Evolutionary conservation across 2,888 invertebrate genomes (phyloP), one percentile per base, ranked within the genome.

Genomic region (Xestia rhomboidea): DNA sequence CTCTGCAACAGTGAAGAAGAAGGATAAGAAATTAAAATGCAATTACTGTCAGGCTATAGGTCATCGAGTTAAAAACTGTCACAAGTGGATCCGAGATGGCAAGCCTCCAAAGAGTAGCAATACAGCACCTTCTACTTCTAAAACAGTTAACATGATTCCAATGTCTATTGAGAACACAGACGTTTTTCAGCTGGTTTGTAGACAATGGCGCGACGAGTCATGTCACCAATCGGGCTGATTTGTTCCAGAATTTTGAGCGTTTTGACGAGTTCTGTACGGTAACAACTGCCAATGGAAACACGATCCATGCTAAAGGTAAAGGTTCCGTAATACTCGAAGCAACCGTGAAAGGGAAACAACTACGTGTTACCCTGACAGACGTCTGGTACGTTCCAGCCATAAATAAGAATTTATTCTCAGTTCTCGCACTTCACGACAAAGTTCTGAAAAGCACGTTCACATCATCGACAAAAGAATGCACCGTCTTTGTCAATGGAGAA

Each of bases 241-340:
- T 63, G 38, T 63, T 63, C 24, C 21, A 38, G 38, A 63, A 63
- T 38, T 64, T 64, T 64, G 64, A 64, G 41, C 38, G n/a, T 15
- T 64, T 64, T 41, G 64, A n/a, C 15, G 38, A 38, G n/a, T 15
- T 13, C 7, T n/a, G 38, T n/a, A 64, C 64, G 11, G 41, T 64
- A 38, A 64, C 64, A 64, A 64, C 64, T 24, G 41, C 64, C 24
- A 41, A 64, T 64, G 41, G 64, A 21, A 30, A 27, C 27, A 11
- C 21, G 11, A 46, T 67, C 21, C 67, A 21, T 67, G 67, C 67
- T 21, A 67, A 67, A 30, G 44, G 66, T 27, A 67, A 67, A 67
- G 46, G 46, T 44, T 46, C 67, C 21, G 46, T 67, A 27, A 41
- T 66, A n/a, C n/a, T 66, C n/a, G 24, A 63, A 63, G 24, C 38